Conservation (phyloP, 2,888 invertebrate species). For the Proisotoma minuta region DNA sequence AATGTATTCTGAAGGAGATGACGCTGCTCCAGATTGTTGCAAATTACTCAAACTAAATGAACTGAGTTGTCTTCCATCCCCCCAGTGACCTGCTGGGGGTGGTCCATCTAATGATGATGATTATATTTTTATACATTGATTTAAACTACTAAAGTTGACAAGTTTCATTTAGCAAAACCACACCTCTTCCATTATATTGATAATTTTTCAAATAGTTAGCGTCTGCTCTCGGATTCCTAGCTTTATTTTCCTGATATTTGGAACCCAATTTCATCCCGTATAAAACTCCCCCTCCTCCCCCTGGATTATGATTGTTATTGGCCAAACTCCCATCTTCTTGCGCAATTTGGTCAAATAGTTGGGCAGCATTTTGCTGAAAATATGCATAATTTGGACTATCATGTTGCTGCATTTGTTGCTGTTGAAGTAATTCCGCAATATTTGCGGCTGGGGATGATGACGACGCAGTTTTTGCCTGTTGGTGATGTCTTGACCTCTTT, state of each 20-base stretch:
- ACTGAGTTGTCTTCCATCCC: constrained; percentile 9
- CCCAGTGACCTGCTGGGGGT: neutral
- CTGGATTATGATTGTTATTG: no score
- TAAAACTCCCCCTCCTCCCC: no score
- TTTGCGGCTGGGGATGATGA: no score
- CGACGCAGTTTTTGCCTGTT: no score
- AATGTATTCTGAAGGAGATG: constrained; percentile 4
- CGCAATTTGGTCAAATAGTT: constrained; percentile 1
- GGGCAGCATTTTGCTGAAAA: no score
- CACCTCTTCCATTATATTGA: constrained; percentile 5
- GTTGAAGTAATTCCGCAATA: no score
- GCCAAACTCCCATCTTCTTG: no score
- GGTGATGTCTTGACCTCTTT: no score
- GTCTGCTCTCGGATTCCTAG: constrained; percentile 1
- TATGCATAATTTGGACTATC: no score
- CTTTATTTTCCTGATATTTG: neutral
- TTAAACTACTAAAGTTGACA: neutral
- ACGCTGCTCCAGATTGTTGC: neutral
- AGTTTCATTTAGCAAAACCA: no score
- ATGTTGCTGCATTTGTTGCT: no score
- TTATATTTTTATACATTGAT: neutral
- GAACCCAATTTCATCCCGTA: neutral
- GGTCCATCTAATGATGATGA: neutral
- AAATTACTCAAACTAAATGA: constrained; percentile 2
- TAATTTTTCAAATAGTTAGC: constrained; percentile 6